A percentile compares a stretch with the other conserved stretches of the same genome.
Evolutionary conservation across 2,797 vertebrate genomes (phyloP).

Genomic region (Gambusia yucatana): DNA sequence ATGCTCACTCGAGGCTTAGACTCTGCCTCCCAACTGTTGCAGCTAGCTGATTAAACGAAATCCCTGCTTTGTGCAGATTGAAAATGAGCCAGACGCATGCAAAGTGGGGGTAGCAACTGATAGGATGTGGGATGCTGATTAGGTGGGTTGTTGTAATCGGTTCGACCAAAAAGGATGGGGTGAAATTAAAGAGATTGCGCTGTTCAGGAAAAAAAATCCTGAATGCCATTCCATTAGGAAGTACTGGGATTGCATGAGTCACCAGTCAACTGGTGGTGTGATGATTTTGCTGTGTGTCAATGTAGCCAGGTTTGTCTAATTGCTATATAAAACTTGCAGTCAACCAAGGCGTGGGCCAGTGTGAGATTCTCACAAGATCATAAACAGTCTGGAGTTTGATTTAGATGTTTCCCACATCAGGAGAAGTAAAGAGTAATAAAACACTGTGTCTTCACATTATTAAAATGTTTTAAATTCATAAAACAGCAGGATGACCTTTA

Average conservation of each 20-base stretch:
- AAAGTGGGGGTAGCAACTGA: conserved; percentile 22
- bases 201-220: conserved; percentile 14
- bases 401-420: neutral
- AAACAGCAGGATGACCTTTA: no score
- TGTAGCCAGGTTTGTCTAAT: neutral
- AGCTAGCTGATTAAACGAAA: conserved; percentile 56
- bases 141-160: conserved; percentile 59
- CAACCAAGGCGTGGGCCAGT: neutral
- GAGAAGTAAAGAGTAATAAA: neutral
- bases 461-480: no score
- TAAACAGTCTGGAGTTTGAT: neutral
- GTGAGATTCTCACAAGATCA: neutral
- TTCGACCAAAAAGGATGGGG: conserved; percentile 46
- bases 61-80: conserved; percentile 34
- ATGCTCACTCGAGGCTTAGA: conserved; percentile 56
- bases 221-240: conserved; percentile 40
- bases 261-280: conserved; percentile 14
- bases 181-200: conserved; percentile 48
- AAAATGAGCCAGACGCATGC: conserved; percentile 32
- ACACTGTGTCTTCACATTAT: neutral
- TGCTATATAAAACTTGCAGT: neutral
- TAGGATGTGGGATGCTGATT: conserved; percentile 55
- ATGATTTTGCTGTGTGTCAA: conserved; percentile 10
- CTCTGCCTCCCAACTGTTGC: conserved; percentile 58
- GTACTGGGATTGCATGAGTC: conserved; percentile 34